Base-by-base conservation (phyloP, 2,888 invertebrate genomes). In the Tetragonisca angustula region DNA sequence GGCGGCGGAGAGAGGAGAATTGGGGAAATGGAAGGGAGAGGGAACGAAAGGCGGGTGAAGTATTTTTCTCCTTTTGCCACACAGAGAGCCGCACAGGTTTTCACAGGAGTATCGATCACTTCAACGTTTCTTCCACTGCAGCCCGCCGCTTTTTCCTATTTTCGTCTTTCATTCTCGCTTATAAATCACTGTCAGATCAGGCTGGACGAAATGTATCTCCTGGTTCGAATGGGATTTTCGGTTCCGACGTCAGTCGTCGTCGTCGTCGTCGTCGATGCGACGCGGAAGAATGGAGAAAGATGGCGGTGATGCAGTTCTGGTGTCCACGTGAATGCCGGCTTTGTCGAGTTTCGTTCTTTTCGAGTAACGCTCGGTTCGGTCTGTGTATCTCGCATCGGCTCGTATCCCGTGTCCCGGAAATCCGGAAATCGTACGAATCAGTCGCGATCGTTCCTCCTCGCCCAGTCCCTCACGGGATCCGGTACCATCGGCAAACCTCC, bases 101-200 rank as follows among this genome's bases (percentile, higher is more conserved):
- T 36, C 80, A 24, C 43, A 43, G 62, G 43, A n/a, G 78, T 84
- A 84, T 81, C 82, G 79, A 87, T 87, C 84, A 61, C 61, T 50
- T 36, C 54, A 17, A 36, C 75, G 79, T 85, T 87, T 81, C 81
- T 79, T 81, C 73, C 80, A 79, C 72, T 70, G 68, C 52, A n/a
- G 56, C 24, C 9, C 65, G 19, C 61, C 64, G 72, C 74, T 79
- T 77, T 76, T 69, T 71, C 64, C 70, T 43, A 19, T 69, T 75
- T 56, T 74, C 68, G 77, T 68, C 67, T 84, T 89, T 84, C 89
- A 82, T 79, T 62, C 82, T 24, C 56, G 71, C 77, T 82, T 83
- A 88, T 88, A 88, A 87, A 88, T 88, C 88, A 88, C 85, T 83
- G 88, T 89, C 89, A 72, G 61, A 72, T 56, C 65, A 36, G 72